phyloP scores from a whole-genome alignment of 2,888 invertebrate species.

The Himalopsyche kuldschensis region DNA sequence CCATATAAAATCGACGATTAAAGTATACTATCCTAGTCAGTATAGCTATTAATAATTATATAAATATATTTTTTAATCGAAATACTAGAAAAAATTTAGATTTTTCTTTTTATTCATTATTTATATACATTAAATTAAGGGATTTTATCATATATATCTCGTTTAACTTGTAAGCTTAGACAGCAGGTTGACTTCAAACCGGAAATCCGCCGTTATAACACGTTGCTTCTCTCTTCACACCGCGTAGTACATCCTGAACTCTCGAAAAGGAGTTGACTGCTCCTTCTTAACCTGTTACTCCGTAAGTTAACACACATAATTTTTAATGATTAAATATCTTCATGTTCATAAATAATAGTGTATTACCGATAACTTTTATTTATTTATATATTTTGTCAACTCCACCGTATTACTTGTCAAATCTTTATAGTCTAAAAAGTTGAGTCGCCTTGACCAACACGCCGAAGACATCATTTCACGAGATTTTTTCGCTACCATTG shows the following conservation, averaged over 20 bases:
- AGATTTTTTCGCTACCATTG: not conserved
- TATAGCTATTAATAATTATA: not conserved
- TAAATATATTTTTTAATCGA: not conserved
- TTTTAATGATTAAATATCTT: not conserved
- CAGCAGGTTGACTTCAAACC: constrained; percentile 43
- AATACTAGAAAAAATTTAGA: not conserved
- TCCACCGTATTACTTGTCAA: not conserved
- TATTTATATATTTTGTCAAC: not conserved
- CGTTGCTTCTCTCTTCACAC: constrained; percentile 54
- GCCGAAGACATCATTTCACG: not conserved
- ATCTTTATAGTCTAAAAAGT: not conserved
- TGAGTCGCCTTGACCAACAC: not conserved
- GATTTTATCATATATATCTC: not conserved
- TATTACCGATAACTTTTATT: not conserved
- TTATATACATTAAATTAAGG: not conserved
- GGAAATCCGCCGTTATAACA: constrained; percentile 58
- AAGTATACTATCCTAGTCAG: not conserved
- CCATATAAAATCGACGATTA: not conserved
- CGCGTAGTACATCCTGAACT: constrained; percentile 59
- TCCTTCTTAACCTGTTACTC: constrained; percentile 63
- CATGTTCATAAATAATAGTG: not conserved
- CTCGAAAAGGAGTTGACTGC: constrained; percentile 62
- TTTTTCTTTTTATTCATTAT: not conserved
- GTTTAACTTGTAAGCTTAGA: constrained; percentile 45
- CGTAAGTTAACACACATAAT: constrained; percentile 49